These are phyloP conservation scores for Iphiclides podalirius DNA, from an alignment of 2,888 invertebrate species.

Conservation along the genomic window DNA sequence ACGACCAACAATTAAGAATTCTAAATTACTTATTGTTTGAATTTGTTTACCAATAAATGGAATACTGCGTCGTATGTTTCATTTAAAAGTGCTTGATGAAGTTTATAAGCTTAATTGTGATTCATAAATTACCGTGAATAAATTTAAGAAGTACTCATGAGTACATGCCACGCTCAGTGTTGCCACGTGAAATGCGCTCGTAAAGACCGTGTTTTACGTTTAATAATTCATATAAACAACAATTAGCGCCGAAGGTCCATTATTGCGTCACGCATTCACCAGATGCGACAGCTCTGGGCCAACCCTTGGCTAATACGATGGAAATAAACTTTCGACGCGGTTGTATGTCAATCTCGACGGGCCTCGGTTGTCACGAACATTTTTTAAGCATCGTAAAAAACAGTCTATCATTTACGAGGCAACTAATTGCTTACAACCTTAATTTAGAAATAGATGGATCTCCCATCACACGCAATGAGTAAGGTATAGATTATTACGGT, in stretches of 20 bases:
- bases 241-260: slow-evolving; percentile 20
- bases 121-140: neutral
- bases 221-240: slow-evolving; percentile 21
- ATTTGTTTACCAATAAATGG: too few relatives aligned
- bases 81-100: too few relatives aligned
- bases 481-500: too few relatives aligned
- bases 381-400: neutral
- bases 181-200: slow-evolving; percentile 12
- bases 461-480: too few relatives aligned
- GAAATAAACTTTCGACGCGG: slow-evolving; percentile 21
- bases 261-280: slow-evolving; percentile 19
- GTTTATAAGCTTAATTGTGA: too few relatives aligned
- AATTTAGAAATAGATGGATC: too few relatives aligned
- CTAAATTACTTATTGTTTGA: too few relatives aligned
- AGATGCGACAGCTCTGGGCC: slow-evolving; percentile 24
- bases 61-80: too few relatives aligned
- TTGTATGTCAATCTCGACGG: slow-evolving; percentile 23
- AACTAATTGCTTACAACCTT: neutral
- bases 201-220: slow-evolving; percentile 12
- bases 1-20: too few relatives aligned
- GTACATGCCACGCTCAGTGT: neutral
- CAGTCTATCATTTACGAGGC: too few relatives aligned
- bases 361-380: slow-evolving; percentile 14
- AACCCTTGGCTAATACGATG: slow-evolving; percentile 13
- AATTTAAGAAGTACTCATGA: neutral